Evolutionary conservation across 2,888 invertebrate species (phyloP), one percentile per base, ranked within the genome.

Genomic region (Acanthosepion lycidas): DNA sequence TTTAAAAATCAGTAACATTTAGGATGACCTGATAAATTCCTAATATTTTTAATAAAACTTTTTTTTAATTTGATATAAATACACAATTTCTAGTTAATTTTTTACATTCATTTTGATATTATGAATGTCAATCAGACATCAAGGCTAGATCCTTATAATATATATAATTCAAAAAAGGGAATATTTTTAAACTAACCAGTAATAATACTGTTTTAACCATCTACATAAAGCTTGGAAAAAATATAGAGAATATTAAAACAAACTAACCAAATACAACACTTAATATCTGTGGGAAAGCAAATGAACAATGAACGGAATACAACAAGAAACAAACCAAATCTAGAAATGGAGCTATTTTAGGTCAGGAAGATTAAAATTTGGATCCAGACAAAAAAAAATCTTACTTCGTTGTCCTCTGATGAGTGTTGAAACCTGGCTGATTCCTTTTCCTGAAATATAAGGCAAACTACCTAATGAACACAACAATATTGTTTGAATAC

Each of bases 331-430:
- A 78, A 3, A 78, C 78, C 78, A n/a, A n/a, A 78, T 78, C 78
- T 78, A 78, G 78, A 78, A 78, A 78, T 78, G n/a, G 78, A 78
- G 15, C 78, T 78, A 78, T 78, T 78, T 78, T n/a, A 78, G 78
- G 78, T 78, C 78, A 78, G n/a, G 78, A 78, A 78, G 78, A 78
- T 78, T 12, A n/a, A 78, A 78, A 78, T 78, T 78, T 78, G 78
- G 78, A 78, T 28, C 78, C 51, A 92, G 92, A 92, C 92, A 92
- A 92, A n/a, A 92, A 92, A 92, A 92, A 51, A 92, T 92, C 92
- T 92, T 92, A 92, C 92, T 92, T 92, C 53, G 92, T 92, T 92
- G 92, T 92, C 92, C 92, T 92, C 53, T 92, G 92, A 92, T 42
- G 53, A 92, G 92, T 49, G 92, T 92, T 92, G 92, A 92, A 26